Evolutionary conservation across 2,113 vertebrate genomes (phyloP), one percentile per base, ranked within the genome.

Genomic region (Oenanthe melanoleuca): DNA sequence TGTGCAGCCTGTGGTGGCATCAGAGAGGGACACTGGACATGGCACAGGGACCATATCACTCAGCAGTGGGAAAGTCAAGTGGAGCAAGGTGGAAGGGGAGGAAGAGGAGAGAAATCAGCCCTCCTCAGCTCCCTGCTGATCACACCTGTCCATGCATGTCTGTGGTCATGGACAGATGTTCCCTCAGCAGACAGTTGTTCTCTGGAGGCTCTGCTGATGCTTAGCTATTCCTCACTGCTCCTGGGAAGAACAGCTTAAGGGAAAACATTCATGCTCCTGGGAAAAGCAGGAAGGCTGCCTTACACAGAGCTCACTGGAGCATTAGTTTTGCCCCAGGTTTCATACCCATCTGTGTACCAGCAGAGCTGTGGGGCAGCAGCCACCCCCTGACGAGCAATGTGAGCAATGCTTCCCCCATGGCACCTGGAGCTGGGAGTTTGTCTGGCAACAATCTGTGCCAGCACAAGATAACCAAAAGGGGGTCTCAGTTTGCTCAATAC

Each of bases 311-410:
- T 34, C 4, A 2, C 40, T 69, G 59, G 16, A 69, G 2, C 31
- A 10, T 2, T 29, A 24, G 4, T 80, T 92, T 89, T 77, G 34
- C 14, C 12, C 14, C 31, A 53, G 16, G 23, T 86, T 85, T 92
- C 79, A 71, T 33, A 50, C 12, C 29, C 38, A 40, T 4, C 14
- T 49, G 31, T 1, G 0, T 4, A 18, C 16, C 0, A 4, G 26
- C 29, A 77, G 44, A 80, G 14, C 8, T 59, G 12, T 22, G 45
- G 7, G 28, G 19, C 31, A 84, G 69, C 19, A 84, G 65, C 12
- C 55, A 70, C 19, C n/a, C 49, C 6, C 9, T 57, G 22, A 15
- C 61, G 64, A 73, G 26, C 25, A 69, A 12, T 37, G 29, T 85
- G 20, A 9, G 38, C 8, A 67, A 22, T 6, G 4, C 9, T 42